Base-by-base conservation (phyloP, 2,113 vertebrate species). In the Tetrax tetrax region DNA sequence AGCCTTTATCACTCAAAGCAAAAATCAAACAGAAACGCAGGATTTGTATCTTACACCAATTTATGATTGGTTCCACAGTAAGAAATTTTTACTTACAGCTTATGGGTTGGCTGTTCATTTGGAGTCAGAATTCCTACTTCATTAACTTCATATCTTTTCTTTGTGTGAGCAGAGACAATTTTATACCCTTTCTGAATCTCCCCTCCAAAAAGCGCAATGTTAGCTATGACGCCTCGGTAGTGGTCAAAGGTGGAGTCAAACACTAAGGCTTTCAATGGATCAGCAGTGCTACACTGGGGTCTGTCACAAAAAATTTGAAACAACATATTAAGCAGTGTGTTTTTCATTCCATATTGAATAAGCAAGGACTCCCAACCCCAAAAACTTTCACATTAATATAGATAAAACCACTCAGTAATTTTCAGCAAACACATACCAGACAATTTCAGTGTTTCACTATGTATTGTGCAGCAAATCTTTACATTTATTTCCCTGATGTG, bases 181-280 rank as follows among this genome's bases (percentile, higher is more conserved):
- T 97, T 98, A 96, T 99, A 98, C 51, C 99, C 99, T 97, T 98
- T 99, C 70, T 94, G 97, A 95, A 99, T 98, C 61, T 97, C 93
- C 51, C 99, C 99, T 63, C 98, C 99, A 84, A 99, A 98, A 41
- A 99, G 94, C 0, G 99, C 99, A 20, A 99, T 96, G 91, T 98
- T 99, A 83, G 99, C 98, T 95, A 99, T 87, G 35, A 99, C 99
- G 7, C 99, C 99, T 97, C 99, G 98, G 77, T 99, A 99, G 85
- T 99, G 99, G 96, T 99, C 99, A 89, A 99, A 99, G 35, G 97
- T 99, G 20, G 99, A 99, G 93, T 99, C 99, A 94, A 99, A 99
- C 45, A 99, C 99, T 56, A 99, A 98, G 29, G 99, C 99, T 97
- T 98, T 99, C 91, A 99, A 92, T 1, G 99, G 98, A 35, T 98